Conservation (phyloP, 2,888 invertebrate genomes). For the Blastobasis lacticolella region DNA sequence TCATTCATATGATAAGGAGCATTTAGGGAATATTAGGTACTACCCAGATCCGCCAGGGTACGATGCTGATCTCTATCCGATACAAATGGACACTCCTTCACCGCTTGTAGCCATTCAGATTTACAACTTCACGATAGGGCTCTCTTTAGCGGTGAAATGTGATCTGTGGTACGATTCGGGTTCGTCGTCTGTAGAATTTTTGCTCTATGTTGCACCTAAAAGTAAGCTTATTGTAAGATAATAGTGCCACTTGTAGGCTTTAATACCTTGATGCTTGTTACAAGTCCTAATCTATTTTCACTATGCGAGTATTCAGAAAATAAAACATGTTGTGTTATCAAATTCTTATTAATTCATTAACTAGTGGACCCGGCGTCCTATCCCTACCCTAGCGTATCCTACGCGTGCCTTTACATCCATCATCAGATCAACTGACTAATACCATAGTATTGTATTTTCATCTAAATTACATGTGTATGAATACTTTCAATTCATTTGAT, state of each 20-base stretch:
- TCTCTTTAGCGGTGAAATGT: slow-evolving; percentile 51
- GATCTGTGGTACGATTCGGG: slow-evolving; percentile 53
- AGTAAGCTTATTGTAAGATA: slow-evolving; percentile 3
- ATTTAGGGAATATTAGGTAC: slow-evolving; percentile 48
- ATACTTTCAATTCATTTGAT: no score
- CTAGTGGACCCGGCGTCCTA: no score
- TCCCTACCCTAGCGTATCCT: no score
- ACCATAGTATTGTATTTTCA: no score
- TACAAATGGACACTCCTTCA: slow-evolving; percentile 25
- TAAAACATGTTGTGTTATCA: no score
- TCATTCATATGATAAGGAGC: slow-evolving; percentile 52
- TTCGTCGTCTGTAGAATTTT: slow-evolving; percentile 39
- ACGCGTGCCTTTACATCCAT: no score
- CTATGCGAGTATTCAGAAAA: no score
- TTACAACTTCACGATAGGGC: slow-evolving; percentile 43
- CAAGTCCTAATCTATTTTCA: no score
- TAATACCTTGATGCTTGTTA: no score
- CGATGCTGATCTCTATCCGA: slow-evolving; percentile 41
- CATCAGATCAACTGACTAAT: no score
- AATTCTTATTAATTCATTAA: no score
- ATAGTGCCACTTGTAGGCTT: not conserved
- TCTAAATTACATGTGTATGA: no score
- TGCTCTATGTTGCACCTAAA: slow-evolving; percentile 44
- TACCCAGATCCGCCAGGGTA: slow-evolving; percentile 58
- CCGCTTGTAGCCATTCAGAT: slow-evolving; percentile 54